Evolutionary conservation across 64 coral and sea anemone genomes (phyloP).

Genomic region (Dendrophyllia cribrosa): DNA sequence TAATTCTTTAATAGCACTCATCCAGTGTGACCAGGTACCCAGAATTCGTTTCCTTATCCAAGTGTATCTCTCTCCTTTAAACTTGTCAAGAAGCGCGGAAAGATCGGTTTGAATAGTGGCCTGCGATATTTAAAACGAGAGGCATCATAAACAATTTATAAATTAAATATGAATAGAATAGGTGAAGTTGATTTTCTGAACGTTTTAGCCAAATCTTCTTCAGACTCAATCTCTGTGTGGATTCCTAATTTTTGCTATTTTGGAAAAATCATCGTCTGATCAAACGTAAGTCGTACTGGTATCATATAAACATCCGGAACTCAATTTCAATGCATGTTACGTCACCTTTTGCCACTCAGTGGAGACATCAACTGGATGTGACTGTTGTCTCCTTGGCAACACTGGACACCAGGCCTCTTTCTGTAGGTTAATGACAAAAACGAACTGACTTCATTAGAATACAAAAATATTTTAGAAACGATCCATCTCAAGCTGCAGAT

Average conservation of each 20-base stretch:
- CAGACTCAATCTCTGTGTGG: too few relatives aligned
- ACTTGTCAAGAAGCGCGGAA: conserved; percentile 38
- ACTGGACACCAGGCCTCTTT: conserved; percentile 21
- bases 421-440: background rate
- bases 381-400: background rate
- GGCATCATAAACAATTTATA: background rate
- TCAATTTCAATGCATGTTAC: background rate
- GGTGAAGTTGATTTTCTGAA: too few relatives aligned
- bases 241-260: too few relatives aligned
- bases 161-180: too few relatives aligned
- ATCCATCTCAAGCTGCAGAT: too few relatives aligned
- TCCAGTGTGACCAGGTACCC: conserved; percentile 74
- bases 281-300: too few relatives aligned
- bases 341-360: background rate
- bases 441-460: background rate
- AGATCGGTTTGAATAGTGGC: conserved; percentile 68
- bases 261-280: too few relatives aligned
- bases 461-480: background rate
- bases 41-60: conserved; percentile 82
- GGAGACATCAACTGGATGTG: background rate
- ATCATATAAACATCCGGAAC: too few relatives aligned
- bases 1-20: conserved; percentile 50
- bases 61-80: conserved; percentile 33
- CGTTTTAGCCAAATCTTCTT: too few relatives aligned
- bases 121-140: conserved; percentile 1